phyloP scores from a whole-genome alignment of 2,888 invertebrate species.

The Micropterix aruncella region DNA sequence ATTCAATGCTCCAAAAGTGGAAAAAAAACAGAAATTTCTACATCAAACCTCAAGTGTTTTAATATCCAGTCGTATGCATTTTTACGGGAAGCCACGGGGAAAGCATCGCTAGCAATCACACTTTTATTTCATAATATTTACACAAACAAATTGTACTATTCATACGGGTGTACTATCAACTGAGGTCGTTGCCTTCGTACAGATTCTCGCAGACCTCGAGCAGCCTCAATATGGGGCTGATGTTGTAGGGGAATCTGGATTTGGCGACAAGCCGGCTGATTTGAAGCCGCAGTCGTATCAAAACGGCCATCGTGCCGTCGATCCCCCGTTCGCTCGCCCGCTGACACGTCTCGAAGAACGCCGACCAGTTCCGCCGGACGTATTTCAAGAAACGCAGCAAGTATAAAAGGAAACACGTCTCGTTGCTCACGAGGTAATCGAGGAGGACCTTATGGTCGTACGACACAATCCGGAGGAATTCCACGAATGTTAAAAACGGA shows the following conservation, averaged over 20 bases:
- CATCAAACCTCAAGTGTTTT: too few relatives aligned
- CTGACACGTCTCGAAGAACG: slow-evolving; percentile 66
- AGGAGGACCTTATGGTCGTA: slow-evolving; percentile 68
- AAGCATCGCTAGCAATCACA: too few relatives aligned
- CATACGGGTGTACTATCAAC: too few relatives aligned
- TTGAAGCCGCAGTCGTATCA: slow-evolving; percentile 64
- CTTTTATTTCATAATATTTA: too few relatives aligned
- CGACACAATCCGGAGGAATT: slow-evolving; percentile 71
- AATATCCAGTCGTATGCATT: too few relatives aligned
- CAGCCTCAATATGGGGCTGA: slow-evolving; percentile 71
- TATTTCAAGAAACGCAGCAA: slow-evolving; percentile 73
- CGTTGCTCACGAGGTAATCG: slow-evolving; percentile 78
- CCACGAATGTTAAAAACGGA: slow-evolving; percentile 75
- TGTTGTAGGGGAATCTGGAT: slow-evolving; percentile 79
- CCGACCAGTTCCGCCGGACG: slow-evolving; percentile 69
- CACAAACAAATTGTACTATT: too few relatives aligned
- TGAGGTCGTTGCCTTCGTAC: slow-evolving; percentile 72
- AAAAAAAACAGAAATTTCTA: too few relatives aligned
- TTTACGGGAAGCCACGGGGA: too few relatives aligned
- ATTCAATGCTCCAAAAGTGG: too few relatives aligned
- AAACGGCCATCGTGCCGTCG: slow-evolving; percentile 72
- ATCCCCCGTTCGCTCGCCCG: slow-evolving; percentile 40
- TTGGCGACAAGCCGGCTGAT: slow-evolving; percentile 72
- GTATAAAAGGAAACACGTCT: slow-evolving; percentile 80
- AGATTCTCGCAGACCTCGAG: slow-evolving; percentile 73